phyloP scores from a whole-genome alignment of 2,888 invertebrate genomes.

The Mythimna lalbum region DNA sequence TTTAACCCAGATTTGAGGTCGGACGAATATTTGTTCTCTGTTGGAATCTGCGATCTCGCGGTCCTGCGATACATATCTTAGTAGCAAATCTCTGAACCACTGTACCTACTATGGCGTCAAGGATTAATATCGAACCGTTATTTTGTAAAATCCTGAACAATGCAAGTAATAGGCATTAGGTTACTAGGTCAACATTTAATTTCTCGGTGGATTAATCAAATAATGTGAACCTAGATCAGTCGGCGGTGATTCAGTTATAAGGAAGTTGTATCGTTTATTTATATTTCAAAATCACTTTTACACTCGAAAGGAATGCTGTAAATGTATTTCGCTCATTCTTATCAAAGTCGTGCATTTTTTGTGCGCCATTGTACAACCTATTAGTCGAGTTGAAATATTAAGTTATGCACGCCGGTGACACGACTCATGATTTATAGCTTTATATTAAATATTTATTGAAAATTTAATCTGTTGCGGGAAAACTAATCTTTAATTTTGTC shows the following conservation, averaged over 20 bases:
- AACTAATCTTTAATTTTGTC: conserved; percentile 19
- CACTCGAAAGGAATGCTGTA: conserved; percentile 39
- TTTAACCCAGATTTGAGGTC: no score
- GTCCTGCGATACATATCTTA: no score
- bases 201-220: neutral
- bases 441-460: conserved; percentile 44
- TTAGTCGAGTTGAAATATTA: conserved; percentile 49
- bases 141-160: no score
- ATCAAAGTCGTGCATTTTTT: conserved; percentile 60
- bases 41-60: no score
- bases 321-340: conserved; percentile 50
- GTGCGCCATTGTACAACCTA: conserved; percentile 16
- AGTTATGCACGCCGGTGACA: conserved; percentile 52
- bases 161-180: no score
- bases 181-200: neutral
- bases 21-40: no score
- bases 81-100: no score
- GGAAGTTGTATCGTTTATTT: conserved; percentile 39
- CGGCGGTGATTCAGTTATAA: conserved; percentile 26
- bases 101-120: no score
- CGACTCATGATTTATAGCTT: conserved; percentile 52
- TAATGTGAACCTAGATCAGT: neutral
- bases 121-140: no score
- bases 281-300: conserved; percentile 45
- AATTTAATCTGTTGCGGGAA: conserved; percentile 36